Conservation (phyloP, 2,888 invertebrate genomes). For the Campoletis raptor region DNA sequence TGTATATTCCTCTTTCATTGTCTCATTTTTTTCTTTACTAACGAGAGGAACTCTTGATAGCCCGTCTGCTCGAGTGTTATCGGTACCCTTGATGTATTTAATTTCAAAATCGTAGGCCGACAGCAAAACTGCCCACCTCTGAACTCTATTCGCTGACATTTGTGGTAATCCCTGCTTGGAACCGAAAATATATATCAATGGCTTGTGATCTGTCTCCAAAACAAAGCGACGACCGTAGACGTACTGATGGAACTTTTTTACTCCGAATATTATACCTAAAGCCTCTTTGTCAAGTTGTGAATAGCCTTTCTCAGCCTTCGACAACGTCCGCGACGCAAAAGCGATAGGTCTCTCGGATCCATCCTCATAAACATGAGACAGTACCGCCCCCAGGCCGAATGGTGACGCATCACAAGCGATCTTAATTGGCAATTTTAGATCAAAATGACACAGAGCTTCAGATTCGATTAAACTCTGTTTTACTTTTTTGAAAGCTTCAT, state of each 20-base stretch:
- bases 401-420: conserved; percentile 83
- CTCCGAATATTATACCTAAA: conserved; percentile 77
- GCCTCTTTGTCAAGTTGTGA: conserved; percentile 77
- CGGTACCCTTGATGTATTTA: too few species aligned
- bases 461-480: conserved; percentile 33
- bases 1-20: too few species aligned
- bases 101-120: too few species aligned
- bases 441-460: conserved; percentile 68
- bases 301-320: conserved; percentile 68
- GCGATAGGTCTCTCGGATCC: conserved; percentile 63
- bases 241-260: conserved; percentile 50
- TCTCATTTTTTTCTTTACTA: too few species aligned
- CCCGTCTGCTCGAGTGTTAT: too few species aligned
- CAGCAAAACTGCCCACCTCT: too few species aligned
- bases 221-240: conserved; percentile 46
- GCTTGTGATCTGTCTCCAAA: conserved; percentile 60
- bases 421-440: conserved; percentile 70
- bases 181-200: conserved; percentile 55
- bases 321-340: too few species aligned
- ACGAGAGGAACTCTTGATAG: too few species aligned
- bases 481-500: neutral
- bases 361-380: conserved; percentile 66
- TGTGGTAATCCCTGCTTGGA: conserved; percentile 38
- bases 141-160: too few species aligned
- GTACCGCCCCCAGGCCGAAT: too few species aligned